phyloP scores from a whole-genome alignment of 2,888 invertebrate genomes.

The Bruchidius siliquastri region DNA sequence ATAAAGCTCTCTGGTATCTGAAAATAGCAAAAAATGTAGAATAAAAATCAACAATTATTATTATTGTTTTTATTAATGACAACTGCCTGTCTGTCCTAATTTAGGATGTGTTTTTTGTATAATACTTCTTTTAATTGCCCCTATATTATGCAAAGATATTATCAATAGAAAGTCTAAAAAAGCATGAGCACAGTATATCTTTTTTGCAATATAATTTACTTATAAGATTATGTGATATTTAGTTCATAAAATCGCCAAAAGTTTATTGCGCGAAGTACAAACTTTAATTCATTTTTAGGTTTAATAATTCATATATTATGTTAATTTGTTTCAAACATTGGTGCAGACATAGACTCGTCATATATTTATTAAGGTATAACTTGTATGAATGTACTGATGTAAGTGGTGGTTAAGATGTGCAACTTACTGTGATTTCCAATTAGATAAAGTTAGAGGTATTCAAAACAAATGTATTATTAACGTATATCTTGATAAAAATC shows the following conservation, averaged over 20 bases:
- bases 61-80: too few species aligned
- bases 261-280: neutral
- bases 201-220: neutral
- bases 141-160: too few species aligned
- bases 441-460: constrained; percentile 7
- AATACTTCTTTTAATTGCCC: too few species aligned
- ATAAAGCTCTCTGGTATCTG: too few species aligned
- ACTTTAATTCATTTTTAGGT: neutral
- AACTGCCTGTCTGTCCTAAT: too few species aligned
- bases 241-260: neutral
- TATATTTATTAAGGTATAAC: constrained; percentile 14
- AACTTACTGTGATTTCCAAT: constrained; percentile 33
- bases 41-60: too few species aligned
- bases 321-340: neutral
- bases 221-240: neutral
- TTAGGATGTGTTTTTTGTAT: too few species aligned
- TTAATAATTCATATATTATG: too few species aligned
- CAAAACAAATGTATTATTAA: constrained; percentile 7
- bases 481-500: constrained; percentile 2
- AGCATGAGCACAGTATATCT: too few species aligned
- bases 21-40: too few species aligned
- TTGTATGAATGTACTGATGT: constrained; percentile 23
- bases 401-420: constrained; percentile 25
- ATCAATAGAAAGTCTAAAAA: too few species aligned
- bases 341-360: constrained; percentile 6